Evolutionary conservation across 2,888 invertebrate genomes (phyloP), one percentile per base, ranked within the genome.

Genomic region (Xestia rhomboidea): DNA sequence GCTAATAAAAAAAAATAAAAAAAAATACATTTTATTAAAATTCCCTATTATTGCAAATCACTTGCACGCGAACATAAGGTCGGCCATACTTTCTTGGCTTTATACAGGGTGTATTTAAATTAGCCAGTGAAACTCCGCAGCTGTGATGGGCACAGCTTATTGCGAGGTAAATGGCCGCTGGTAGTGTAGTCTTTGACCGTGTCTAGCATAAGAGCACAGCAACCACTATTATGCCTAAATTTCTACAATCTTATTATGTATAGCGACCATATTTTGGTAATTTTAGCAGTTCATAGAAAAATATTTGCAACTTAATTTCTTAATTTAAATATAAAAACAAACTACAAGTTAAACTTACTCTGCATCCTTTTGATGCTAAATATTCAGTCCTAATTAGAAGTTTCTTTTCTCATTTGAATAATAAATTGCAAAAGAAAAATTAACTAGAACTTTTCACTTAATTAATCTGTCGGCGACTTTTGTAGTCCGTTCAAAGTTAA

Each of bases 351-450:
- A 34, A 63, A 77, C 18, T 38, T 60, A 24, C n/a, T 30, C 41
- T 67, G 51, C 49, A 67, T 77, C 54, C 54, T 82, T 82, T 82
- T 67, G 21, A 44, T 44, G 57, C 57, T 68, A 57, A 81, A 68
- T 73, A 80, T 84, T 84, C 81, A 68, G 41, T 77, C 34, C 60
- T 73, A 77, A 70, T 72, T 68, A 74, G n/a, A 74, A 83, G 64
- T 72, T 78, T 74, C 46, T 74, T 68, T 80, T 67, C 73, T 78
- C 71, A 38, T 81, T 82, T 77, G 13, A 86, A 83, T 82, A 72
- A 77, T 85, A 85, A 85, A 82, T 73, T 73, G 15, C 41, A 54
- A 73, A 68, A 73, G 67, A 70, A 70, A 82, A 77, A 78, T 68
- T 64, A 27, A 70, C 49, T 34, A 3, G 30, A 81, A 76, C 64